Percentiles rank a stretch among this genome's conserved stretches.
phyloP scores from a whole-genome alignment of 2,797 vertebrate species.

The Rhinophrynus dorsalis region DNA sequence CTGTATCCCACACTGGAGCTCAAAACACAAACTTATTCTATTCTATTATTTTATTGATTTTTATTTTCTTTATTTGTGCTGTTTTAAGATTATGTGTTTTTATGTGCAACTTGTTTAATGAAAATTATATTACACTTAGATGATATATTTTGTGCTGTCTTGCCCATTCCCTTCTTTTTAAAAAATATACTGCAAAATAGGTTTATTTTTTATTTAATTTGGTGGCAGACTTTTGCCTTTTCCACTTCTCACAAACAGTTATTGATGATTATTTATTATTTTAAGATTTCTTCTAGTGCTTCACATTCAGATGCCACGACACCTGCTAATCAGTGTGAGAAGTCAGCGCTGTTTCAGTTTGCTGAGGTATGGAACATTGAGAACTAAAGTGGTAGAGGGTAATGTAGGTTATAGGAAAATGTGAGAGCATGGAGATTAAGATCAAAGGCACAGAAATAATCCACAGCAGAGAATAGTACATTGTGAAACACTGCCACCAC shows the following conservation, averaged over 20 bases:
- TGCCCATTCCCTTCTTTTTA: no score
- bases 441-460: not conserved
- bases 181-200: no score
- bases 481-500: no score
- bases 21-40: no score
- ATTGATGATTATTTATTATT: slow-evolving; percentile 1
- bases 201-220: not conserved
- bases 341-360: slow-evolving; percentile 78
- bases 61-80: no score
- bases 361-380: slow-evolving; percentile 67
- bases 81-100: no score
- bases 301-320: slow-evolving; percentile 60
- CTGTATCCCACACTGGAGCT: no score
- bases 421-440: not conserved
- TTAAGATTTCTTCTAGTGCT: slow-evolving; percentile 73
- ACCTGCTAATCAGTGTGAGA: slow-evolving; percentile 67
- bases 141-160: no score
- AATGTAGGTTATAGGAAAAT: not conserved
- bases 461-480: not conserved
- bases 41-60: no score
- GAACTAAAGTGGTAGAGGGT: slow-evolving; percentile 19
- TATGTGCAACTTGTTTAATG: no score
- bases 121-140: no score
- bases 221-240: slow-evolving; percentile 41
- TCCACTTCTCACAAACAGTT: slow-evolving; percentile 14